A percentile compares a stretch with the other conserved stretches of the same genome.
phyloP scores from a whole-genome alignment of 2,888 invertebrate species.

The Caenorhabditis sp. region DNA sequence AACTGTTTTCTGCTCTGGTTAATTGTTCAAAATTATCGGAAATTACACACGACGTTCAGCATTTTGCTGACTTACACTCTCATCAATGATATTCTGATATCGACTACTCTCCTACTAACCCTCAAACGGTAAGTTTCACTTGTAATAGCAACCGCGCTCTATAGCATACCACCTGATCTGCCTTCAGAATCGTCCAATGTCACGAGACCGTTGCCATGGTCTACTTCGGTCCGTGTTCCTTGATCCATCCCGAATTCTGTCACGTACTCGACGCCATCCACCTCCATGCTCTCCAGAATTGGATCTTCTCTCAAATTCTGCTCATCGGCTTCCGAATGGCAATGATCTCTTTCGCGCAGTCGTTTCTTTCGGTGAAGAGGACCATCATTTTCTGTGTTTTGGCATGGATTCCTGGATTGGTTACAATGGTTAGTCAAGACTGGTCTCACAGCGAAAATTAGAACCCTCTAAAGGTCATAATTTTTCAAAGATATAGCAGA shows the following conservation, averaged over 20 bases:
- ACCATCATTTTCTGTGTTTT: constrained; percentile 41
- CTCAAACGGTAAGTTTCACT: constrained; percentile 45
- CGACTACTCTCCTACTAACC: constrained; percentile 41
- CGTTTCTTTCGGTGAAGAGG: constrained; percentile 42
- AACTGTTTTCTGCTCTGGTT: constrained; percentile 48
- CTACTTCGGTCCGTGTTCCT: constrained; percentile 48
- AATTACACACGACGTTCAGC: constrained; percentile 53
- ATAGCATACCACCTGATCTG: too few relatives aligned
- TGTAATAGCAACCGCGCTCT: too few relatives aligned
- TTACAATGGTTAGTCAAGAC: constrained; percentile 40
- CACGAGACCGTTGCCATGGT: constrained; percentile 58
- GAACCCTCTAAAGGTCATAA: too few relatives aligned
- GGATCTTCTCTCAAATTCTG: constrained; percentile 59
- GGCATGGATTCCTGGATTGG: constrained; percentile 45
- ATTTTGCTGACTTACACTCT: constrained; percentile 52
- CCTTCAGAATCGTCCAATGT: constrained; percentile 47
- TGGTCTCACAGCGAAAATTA: too few relatives aligned
- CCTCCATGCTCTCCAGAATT: constrained; percentile 55
- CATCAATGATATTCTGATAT: constrained; percentile 53
- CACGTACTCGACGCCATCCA: constrained; percentile 46
- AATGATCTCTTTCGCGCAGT: constrained; percentile 45
- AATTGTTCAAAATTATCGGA: constrained; percentile 44
- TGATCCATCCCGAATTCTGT: constrained; percentile 37
- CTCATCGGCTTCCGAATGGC: constrained; percentile 58
- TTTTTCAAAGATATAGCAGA: too few relatives aligned